Base-by-base conservation (phyloP, 1,140 invertebrate genomes). In the Goniozus legneri region DNA sequence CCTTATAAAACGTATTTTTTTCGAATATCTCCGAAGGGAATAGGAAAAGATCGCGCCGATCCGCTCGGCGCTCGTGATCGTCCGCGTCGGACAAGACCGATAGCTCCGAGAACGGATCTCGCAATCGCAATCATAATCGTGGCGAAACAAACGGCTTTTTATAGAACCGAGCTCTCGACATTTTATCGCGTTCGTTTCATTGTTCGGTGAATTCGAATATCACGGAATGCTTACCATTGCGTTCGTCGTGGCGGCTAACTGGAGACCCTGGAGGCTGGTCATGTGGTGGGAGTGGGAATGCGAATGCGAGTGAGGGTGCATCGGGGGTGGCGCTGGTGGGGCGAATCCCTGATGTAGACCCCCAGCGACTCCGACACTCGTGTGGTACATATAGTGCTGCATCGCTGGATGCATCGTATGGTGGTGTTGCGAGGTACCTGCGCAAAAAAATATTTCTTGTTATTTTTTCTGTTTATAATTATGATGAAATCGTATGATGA, bases 141-240 rank as follows among this genome's bases (percentile, higher is more conserved):
- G n/a, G n/a, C n/a, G n/a, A n/a, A n/a, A n/a, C n/a, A n/a, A n/a
- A n/a, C n/a, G n/a, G n/a, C n/a, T n/a, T n/a, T n/a, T n/a, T n/a
- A n/a, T n/a, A n/a, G n/a, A n/a, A n/a, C n/a, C n/a, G n/a, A n/a
- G n/a, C n/a, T n/a, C n/a, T n/a, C n/a, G n/a, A n/a, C n/a, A n/a
- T n/a, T n/a, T n/a, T n/a, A n/a, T n/a, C n/a, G n/a, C n/a, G n/a
- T n/a, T n/a, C n/a, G n/a, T n/a, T n/a, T n/a, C n/a, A n/a, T n/a
- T n/a, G n/a, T n/a, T n/a, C n/a, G n/a, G n/a, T n/a, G n/a, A 20
- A 19, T 33, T 8, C 30, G n/a, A n/a, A n/a, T n/a, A n/a, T n/a
- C n/a, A n/a, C n/a, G n/a, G n/a, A n/a, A 38, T 30, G 69, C 77
- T 77, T 52, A 80, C 78, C 78, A 79, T 80, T 39, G 73, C 74